Evolutionary conservation across 1,140 invertebrate species (phyloP).

Genomic region (Mercenaria mercenaria): DNA sequence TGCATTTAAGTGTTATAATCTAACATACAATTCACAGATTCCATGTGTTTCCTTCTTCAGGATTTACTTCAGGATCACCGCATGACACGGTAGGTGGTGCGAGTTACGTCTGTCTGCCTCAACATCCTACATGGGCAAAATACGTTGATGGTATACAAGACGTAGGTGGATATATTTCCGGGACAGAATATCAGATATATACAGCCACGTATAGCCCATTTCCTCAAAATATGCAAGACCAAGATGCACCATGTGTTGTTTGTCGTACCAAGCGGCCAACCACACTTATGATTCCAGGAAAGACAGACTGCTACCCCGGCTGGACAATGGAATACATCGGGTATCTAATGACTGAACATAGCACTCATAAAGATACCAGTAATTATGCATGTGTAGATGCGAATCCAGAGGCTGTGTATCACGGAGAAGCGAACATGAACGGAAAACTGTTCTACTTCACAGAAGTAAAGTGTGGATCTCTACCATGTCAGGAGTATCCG

Average conservation of each 20-base stretch:
- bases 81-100: background rate
- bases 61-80: slow-evolving; percentile 27
- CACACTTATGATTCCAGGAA: slow-evolving; percentile 44
- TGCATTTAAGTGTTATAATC: no score
- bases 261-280: background rate
- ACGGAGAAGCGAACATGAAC: background rate
- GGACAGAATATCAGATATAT: slow-evolving; percentile 34
- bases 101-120: slow-evolving; percentile 27
- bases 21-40: no score
- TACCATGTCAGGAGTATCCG: slow-evolving; percentile 22
- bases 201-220: background rate
- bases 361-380: background rate
- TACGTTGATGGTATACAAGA: background rate
- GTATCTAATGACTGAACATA: slow-evolving; percentile 17
- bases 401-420: slow-evolving; percentile 3
- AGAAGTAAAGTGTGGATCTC: slow-evolving; percentile 31
- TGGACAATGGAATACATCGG: slow-evolving; percentile 55
- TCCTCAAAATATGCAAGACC: background rate
- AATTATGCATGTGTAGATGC: slow-evolving; percentile 51
- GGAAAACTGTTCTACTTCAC: slow-evolving; percentile 18
- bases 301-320: slow-evolving; percentile 17
- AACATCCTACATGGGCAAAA: slow-evolving; percentile 41
- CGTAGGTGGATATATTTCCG: slow-evolving; percentile 5
- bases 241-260: slow-evolving; percentile 24
- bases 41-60: no score